Evolutionary conservation across 92 coral and sea anemone species (phyloP), one percentile per base, ranked within the genome.

Genomic region (Actinernus sp.): DNA sequence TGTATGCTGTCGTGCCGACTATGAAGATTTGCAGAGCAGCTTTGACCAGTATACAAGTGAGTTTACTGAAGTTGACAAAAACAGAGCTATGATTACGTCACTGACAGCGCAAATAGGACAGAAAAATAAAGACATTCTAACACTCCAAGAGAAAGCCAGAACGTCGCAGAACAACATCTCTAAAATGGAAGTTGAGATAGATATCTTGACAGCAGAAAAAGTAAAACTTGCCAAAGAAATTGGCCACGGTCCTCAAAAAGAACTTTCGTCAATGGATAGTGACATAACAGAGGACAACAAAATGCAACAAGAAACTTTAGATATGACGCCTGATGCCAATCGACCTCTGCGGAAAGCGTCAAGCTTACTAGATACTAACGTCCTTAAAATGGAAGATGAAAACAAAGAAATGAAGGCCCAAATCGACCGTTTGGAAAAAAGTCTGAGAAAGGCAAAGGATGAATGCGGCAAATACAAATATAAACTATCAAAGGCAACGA

Each of bases 21-120:
- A 68, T 32, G 76, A 68, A 40, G 76, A 68, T 10, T 49, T 68
- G 7, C 76, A 68, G 51, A 36, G 44, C 3, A 68, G 65, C 24
- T 68, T 68, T 39, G 51, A 55, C 30, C 23, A n/a, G 17, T 68
- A 68, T 45, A 38, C 31, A 26, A 55, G 44, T 2, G 76, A 68
- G 17, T 68, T 68, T 20, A 41, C 12, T 1, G 55, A 68, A 27
- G 76, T 68, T 8, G 76, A 68, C 38, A 41, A 37, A 23, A 68
- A 53, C 41, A 39, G 76, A 14, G 64, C 45, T 6, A 26, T 23
- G 36, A 68, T 68, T 18, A n/a, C 24, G 20, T 13, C 28, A 4
- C 33, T 68, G 40, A 37, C 41, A 0, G 26, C 5, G 19, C 52
- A 45, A 23, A 12, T 45, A 12, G 52, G 19, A 9, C 17, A 4